These are phyloP conservation scores for Diachasma alloeum DNA, from an alignment of 1,140 invertebrate species.

Conservation along the genomic window DNA sequence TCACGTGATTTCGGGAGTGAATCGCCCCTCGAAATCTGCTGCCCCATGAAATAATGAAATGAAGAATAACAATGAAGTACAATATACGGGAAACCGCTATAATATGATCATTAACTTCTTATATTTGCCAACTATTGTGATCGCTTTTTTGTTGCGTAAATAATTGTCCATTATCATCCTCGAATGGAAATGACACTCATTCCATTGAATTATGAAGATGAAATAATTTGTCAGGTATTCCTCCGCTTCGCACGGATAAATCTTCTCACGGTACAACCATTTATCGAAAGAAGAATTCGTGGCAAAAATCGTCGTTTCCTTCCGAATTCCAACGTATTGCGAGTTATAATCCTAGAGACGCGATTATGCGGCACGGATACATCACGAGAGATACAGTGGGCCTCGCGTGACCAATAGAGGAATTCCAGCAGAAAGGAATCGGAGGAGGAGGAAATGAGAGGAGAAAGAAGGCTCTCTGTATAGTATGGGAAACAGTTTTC, in stretches of 20 bases:
- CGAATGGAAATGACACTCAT: background rate
- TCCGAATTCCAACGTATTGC: conserved; percentile 34
- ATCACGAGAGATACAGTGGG: background rate
- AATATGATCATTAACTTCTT: too few relatives aligned
- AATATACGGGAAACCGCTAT: too few relatives aligned
- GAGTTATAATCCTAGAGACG: conserved; percentile 28
- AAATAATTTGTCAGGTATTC: background rate
- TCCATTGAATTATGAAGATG: background rate
- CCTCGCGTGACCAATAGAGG: conserved; percentile 28
- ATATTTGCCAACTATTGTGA: too few relatives aligned
- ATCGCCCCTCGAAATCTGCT: too few relatives aligned
- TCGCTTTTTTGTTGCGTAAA: too few relatives aligned
- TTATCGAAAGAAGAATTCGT: background rate
- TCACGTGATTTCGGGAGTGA: too few relatives aligned
- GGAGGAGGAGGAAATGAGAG: background rate
- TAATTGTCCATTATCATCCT: too few relatives aligned
- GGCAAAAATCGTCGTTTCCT: conserved; percentile 23
- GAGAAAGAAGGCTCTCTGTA: background rate
- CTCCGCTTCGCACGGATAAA: background rate
- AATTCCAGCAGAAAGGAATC: background rate
- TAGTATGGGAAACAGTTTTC: background rate
- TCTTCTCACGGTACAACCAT: background rate
- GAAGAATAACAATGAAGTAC: too few relatives aligned
- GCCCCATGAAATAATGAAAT: too few relatives aligned
- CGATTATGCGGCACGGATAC: conserved; percentile 32